Evolutionary conservation across 2,888 invertebrate species (phyloP).

Genomic region (Spisula solida): DNA sequence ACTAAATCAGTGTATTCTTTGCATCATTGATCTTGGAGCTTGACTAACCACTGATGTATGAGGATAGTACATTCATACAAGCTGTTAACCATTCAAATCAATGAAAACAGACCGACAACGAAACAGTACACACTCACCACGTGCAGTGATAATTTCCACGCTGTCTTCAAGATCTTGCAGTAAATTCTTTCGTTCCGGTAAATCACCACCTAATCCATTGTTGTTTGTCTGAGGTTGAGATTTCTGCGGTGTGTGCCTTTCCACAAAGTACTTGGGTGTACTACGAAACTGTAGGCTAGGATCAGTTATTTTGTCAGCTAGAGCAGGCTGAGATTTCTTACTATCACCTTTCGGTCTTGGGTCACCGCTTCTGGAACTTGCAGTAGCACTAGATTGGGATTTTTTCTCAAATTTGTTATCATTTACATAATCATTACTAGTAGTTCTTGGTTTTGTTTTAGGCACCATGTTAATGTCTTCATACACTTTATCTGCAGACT

Average conservation of each 20-base stretch:
- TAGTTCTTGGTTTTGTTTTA: conserved; percentile 50
- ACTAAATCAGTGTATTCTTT: too few species aligned
- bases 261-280: conserved; percentile 71
- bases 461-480: conserved; percentile 64
- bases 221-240: conserved; percentile 42
- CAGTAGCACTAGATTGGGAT: conserved; percentile 41
- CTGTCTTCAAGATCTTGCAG: conserved; percentile 72
- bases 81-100: background rate
- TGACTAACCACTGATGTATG: too few species aligned
- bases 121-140: conserved; percentile 51
- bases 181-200: conserved; percentile 68
- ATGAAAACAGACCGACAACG: background rate
- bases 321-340: background rate
- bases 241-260: conserved; percentile 74
- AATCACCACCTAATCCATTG: conserved; percentile 21
- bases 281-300: conserved; percentile 44
- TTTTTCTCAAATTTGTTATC: conserved; percentile 42
- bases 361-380: conserved; percentile 13
- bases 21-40: too few species aligned
- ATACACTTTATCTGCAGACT: conserved; percentile 61
- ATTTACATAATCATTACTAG: too few species aligned
- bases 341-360: background rate
- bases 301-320: background rate
- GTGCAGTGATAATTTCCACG: conserved; percentile 70
- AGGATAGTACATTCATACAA: too few species aligned